A percentile compares a stretch with the other conserved stretches of the same genome.
Conservation (phyloP, 2,888 invertebrate genomes). For the Coremacera marginata region DNA sequence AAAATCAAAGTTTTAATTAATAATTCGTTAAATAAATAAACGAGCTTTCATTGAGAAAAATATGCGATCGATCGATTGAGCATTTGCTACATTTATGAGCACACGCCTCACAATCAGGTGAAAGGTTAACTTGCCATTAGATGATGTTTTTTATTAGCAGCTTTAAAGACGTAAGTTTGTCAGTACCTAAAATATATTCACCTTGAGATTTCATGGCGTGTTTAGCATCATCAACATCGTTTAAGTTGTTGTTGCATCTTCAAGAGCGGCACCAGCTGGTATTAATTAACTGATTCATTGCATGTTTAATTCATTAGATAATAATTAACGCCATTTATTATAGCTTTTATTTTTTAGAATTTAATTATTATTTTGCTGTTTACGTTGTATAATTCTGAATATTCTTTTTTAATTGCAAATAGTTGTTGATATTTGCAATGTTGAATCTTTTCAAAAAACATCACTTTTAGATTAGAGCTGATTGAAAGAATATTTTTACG, state of each 20-base stretch:
- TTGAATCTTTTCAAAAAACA: no score
- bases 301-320: no score
- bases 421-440: background rate
- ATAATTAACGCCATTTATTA: no score
- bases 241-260: no score
- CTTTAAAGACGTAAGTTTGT: background rate
- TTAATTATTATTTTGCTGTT: background rate
- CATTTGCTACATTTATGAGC: background rate
- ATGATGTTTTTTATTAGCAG: background rate
- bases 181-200: background rate
- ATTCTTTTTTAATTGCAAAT: background rate
- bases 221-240: conserved; percentile 1
- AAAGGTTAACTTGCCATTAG: background rate
- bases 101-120: background rate
- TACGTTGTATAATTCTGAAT: background rate
- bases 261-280: background rate
- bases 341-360: background rate
- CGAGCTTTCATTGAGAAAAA: background rate
- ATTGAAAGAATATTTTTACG: no score
- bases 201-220: background rate
- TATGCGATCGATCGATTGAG: conserved; percentile 4
- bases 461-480: no score
- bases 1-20: background rate
- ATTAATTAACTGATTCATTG: background rate
- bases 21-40: background rate